Evolutionary conservation across 2,113 vertebrate genomes (phyloP).

Genomic region (Odontesthes bonariensis): DNA sequence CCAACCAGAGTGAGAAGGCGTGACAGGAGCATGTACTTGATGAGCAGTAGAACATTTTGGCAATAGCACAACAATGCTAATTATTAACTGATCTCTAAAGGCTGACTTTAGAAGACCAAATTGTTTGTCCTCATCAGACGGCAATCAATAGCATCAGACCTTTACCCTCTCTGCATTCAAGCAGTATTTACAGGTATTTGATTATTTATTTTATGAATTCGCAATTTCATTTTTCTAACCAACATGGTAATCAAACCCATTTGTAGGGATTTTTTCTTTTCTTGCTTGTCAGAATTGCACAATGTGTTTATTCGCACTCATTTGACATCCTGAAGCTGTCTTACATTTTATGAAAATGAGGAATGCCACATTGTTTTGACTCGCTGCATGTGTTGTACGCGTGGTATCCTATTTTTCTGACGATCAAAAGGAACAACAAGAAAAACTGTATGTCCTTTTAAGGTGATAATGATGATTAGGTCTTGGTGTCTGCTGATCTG

Average conservation of each 20-base stretch:
- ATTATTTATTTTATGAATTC: too few species aligned
- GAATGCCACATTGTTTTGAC: conserved; percentile 24
- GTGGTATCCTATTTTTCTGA: conserved; percentile 26
- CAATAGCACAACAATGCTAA: background rate
- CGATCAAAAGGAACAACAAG: conserved; percentile 63
- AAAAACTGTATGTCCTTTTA: conserved; percentile 72
- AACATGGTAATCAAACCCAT: background rate
- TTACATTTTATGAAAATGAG: conserved; percentile 9
- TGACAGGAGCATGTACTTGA: background rate
- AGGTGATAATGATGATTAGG: conserved; percentile 89
- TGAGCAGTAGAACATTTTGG: background rate
- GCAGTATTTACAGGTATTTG: background rate
- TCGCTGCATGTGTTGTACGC: background rate
- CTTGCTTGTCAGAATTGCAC: background rate
- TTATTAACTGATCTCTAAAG: background rate
- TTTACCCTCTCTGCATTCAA: background rate
- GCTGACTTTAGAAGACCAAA: background rate
- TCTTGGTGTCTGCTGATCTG: conserved; percentile 62
- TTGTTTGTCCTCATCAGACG: background rate
- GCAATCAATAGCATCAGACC: background rate
- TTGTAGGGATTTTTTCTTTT: background rate
- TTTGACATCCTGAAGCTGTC: background rate
- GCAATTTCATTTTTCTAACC: too few species aligned
- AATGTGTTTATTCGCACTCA: conserved; percentile 5
- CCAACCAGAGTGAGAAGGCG: background rate